These are phyloP conservation scores for Umimayanthus chanpuru DNA, from an alignment of 92 coral and sea anemone genomes.

Conservation along the genomic window DNA sequence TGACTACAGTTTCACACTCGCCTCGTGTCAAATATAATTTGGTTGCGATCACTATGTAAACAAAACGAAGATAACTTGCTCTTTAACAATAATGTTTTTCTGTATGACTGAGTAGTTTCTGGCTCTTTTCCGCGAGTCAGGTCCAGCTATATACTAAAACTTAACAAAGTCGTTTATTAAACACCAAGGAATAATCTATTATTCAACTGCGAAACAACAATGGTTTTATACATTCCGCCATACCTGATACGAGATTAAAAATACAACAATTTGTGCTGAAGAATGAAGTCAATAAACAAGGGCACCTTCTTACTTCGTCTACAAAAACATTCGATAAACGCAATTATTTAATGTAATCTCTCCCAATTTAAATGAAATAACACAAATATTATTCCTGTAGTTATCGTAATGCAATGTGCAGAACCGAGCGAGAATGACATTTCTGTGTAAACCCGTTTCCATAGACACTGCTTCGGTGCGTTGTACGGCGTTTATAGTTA, in stretches of 20 bases:
- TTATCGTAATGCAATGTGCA: neutral
- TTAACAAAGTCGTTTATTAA: constrained; percentile 13
- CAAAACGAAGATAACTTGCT: neutral
- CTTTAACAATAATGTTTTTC: neutral
- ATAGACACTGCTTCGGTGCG: constrained; percentile 16
- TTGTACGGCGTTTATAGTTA: neutral
- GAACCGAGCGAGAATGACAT: neutral
- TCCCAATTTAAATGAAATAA: neutral
- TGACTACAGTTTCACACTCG: neutral
- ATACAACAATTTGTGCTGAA: neutral
- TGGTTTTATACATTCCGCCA: constrained; percentile 14
- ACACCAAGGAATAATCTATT: neutral
- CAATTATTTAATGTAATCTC: neutral
- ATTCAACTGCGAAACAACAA: constrained; percentile 5
- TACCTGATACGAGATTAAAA: neutral
- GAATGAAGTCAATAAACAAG: neutral
- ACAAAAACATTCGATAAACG: neutral
- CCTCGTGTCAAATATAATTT: neutral
- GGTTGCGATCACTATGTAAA: neutral
- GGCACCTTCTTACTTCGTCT: neutral
- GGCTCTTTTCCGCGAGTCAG: neutral
- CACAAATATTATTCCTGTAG: neutral
- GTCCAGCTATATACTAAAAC: neutral
- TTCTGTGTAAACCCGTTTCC: constrained; percentile 22
- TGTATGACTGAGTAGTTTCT: neutral